Percentiles rank a stretch among this genome's conserved stretches.
phyloP scores from a whole-genome alignment of 2,888 invertebrate genomes.

The Blastobasis lacticolella region DNA sequence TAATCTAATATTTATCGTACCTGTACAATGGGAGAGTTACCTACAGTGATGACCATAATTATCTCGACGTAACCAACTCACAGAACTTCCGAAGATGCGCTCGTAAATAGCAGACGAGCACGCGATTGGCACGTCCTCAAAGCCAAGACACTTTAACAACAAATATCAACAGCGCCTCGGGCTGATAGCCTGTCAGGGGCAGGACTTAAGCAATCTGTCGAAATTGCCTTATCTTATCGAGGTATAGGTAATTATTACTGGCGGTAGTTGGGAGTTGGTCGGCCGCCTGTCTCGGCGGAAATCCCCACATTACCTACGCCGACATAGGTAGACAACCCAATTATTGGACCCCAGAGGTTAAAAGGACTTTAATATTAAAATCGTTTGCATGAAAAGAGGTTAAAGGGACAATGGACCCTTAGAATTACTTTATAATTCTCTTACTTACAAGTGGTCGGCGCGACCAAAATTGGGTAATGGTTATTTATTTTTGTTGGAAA shows the following conservation, averaged over 20 bases:
- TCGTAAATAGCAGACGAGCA: too few species aligned
- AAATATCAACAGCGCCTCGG: constrained; percentile 21
- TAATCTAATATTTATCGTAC: too few species aligned
- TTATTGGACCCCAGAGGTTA: constrained; percentile 1
- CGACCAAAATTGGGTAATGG: too few species aligned
- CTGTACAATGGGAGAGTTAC: too few species aligned
- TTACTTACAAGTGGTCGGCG: too few species aligned
- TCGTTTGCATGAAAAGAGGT: too few species aligned
- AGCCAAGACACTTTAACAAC: constrained; percentile 13
- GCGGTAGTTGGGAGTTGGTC: constrained; percentile 13
- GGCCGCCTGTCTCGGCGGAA: constrained; percentile 1
- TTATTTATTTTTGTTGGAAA: too few species aligned
- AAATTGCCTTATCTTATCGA: constrained; percentile 28
- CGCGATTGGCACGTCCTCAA: background rate
- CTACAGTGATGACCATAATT: too few species aligned
- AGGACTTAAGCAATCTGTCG: constrained; percentile 28
- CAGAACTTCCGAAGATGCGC: too few species aligned
- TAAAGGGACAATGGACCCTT: too few species aligned
- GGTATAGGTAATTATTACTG: constrained; percentile 31
- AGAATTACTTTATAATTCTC: too few species aligned
- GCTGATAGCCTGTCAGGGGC: constrained; percentile 41
- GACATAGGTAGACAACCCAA: constrained; percentile 5
- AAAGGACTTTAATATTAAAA: background rate
- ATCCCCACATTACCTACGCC: constrained; percentile 1
- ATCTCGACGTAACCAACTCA: too few species aligned